These are phyloP conservation scores for Tetraneura akinire DNA, from an alignment of 1,140 invertebrate species.

Conservation along the genomic window DNA sequence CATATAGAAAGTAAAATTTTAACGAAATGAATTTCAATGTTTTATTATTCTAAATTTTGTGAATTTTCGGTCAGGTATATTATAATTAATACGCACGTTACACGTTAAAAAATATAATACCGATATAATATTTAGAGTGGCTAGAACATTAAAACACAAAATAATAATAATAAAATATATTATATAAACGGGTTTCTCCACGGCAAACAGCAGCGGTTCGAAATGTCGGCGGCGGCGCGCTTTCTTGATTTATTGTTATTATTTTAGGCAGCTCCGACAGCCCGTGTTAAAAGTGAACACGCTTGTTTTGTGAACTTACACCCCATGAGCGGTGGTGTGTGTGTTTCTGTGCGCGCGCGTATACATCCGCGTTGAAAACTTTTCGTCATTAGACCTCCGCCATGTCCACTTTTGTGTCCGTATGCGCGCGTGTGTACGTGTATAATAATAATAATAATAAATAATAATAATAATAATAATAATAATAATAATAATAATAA, in stretches of 20 bases:
- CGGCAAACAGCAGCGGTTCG: background rate
- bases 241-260: slow-evolving; percentile 46
- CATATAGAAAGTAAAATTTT: no score
- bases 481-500: no score
- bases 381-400: slow-evolving; percentile 37
- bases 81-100: no score
- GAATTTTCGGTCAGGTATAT: no score
- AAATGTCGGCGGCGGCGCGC: background rate
- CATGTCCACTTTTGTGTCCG: slow-evolving; percentile 22
- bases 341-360: background rate
- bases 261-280: slow-evolving; percentile 38
- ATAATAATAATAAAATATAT: no score
- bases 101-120: no score
- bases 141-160: background rate
- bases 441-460: slow-evolving; percentile 11
- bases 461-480: slow-evolving; percentile 23
- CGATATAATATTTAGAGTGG: no score
- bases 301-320: slow-evolving; percentile 32
- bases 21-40: no score
- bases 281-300: slow-evolving; percentile 34
- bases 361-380: slow-evolving; percentile 39
- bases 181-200: slow-evolving; percentile 10
- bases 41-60: no score
- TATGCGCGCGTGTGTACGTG: background rate
- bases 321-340: background rate